These are phyloP conservation scores for Caenorhabditis virilis DNA, from an alignment of 2,888 invertebrate genomes.

Conservation along the genomic window DNA sequence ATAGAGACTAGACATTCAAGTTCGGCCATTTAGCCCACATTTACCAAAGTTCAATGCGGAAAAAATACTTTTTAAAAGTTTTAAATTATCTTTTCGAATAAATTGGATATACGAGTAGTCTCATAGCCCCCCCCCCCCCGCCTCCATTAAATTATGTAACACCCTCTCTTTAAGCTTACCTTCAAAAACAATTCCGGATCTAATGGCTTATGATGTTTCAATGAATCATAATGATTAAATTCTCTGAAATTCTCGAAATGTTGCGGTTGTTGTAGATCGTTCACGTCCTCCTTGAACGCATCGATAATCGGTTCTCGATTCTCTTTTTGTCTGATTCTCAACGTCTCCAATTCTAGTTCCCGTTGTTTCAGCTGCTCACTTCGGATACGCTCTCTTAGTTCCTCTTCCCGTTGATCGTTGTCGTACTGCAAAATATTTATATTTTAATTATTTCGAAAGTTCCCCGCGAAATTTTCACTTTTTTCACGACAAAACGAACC, in stretches of 20 bases:
- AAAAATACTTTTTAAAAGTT: too few relatives aligned
- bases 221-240: slow-evolving; percentile 28
- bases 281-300: neutral
- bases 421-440: neutral
- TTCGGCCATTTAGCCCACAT: too few relatives aligned
- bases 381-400: slow-evolving; percentile 25
- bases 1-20: too few relatives aligned
- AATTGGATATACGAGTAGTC: too few relatives aligned
- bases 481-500: too few relatives aligned
- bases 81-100: too few relatives aligned
- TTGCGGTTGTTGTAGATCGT: slow-evolving; percentile 1
- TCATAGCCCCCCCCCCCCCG: slow-evolving; percentile 1
- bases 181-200: neutral
- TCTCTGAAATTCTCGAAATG: slow-evolving; percentile 9
- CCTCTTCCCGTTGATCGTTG: slow-evolving; percentile 20
- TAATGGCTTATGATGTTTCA: slow-evolving; percentile 20
- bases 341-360: slow-evolving; percentile 18
- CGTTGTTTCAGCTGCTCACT: slow-evolving; percentile 11
- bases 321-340: slow-evolving; percentile 19
- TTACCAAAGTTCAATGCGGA: too few relatives aligned
- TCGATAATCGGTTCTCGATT: slow-evolving; percentile 12
- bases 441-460: neutral
- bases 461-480: neutral
- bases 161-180: slow-evolving; percentile 1
- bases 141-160: slow-evolving; percentile 9